phyloP scores from a whole-genome alignment of 2,797 vertebrate species.

The Chaetophractus vellerosus region DNA sequence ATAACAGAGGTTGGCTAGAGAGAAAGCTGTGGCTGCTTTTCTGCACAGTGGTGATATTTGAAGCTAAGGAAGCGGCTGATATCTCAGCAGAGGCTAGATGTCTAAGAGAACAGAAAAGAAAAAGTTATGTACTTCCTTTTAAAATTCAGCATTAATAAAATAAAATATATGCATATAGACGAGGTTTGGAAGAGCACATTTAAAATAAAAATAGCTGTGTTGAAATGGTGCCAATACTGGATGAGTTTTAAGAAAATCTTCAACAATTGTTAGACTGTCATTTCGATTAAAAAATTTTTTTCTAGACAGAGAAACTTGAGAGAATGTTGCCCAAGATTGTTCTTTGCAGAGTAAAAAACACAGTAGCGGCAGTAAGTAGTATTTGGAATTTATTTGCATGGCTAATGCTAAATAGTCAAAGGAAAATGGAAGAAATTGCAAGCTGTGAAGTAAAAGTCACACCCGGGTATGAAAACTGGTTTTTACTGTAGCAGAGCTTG shows the following conservation, averaged over 20 bases:
- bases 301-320: background rate
- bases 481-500: constrained; percentile 32
- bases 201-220: constrained; percentile 10
- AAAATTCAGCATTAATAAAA: constrained; percentile 37
- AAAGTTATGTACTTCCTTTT: constrained; percentile 56
- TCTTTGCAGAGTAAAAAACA: background rate
- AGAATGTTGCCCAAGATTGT: background rate
- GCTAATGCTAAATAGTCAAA: background rate
- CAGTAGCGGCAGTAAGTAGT: background rate
- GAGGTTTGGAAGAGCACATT: constrained; percentile 57
- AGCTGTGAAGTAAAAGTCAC: background rate
- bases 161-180: background rate
- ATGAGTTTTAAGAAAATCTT: background rate
- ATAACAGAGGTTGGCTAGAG: background rate
- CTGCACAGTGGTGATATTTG: constrained; percentile 21
- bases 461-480: constrained; percentile 36
- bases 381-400: background rate
- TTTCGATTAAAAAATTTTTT: background rate
- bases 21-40: background rate
- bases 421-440: background rate
- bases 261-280: background rate
- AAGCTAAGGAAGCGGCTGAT: constrained; percentile 62
- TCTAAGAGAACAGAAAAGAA: background rate
- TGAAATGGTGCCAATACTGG: background rate
- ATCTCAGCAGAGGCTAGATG: constrained; percentile 62